Percentiles rank a stretch among this genome's conserved stretches.
Evolutionary conservation across 2,888 invertebrate species (phyloP).

Genomic region (Tetanocera ferruginea): DNA sequence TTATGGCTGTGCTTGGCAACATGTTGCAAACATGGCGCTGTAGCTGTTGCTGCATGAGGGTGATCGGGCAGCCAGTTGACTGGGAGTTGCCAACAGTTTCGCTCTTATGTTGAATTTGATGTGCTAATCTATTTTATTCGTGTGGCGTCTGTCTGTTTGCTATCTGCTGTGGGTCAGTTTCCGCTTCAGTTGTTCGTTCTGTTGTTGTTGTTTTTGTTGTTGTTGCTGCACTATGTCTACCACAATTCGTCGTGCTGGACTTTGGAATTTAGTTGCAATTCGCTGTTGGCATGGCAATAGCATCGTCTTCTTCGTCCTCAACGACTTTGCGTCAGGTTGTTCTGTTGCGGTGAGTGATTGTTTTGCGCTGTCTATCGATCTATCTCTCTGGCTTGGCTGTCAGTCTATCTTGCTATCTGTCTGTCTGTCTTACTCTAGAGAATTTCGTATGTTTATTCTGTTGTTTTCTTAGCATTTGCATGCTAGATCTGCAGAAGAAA

Average conservation of each 20-base stretch:
- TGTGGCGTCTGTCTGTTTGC: not conserved
- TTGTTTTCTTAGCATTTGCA: not conserved
- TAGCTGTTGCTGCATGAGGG: slow-evolving; percentile 12
- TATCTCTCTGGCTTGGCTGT: slow-evolving; percentile 8
- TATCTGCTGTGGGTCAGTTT: slow-evolving; percentile 15
- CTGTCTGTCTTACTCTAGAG: not conserved
- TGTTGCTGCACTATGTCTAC: not conserved
- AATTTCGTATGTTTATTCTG: not conserved
- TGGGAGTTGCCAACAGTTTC: not conserved
- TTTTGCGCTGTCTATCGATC: slow-evolving; percentile 17
- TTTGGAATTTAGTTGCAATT: slow-evolving; percentile 21
- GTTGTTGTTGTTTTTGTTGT: not conserved
- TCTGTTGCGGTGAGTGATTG: slow-evolving; percentile 28
- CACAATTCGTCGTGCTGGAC: not conserved
- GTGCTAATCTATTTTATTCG: not conserved
- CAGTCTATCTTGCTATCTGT: slow-evolving; percentile 5
- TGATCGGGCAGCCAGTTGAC: not conserved
- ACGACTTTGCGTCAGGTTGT: slow-evolving; percentile 9
- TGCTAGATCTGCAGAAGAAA: not conserved
- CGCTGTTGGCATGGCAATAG: slow-evolving; percentile 27
- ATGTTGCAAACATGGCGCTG: slow-evolving; percentile 53
- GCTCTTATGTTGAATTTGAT: not conserved
- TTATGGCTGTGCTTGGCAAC: slow-evolving; percentile 49
- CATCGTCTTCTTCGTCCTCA: slow-evolving; percentile 25
- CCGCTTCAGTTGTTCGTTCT: slow-evolving; percentile 1